Evolutionary conservation across 2,888 invertebrate genomes (phyloP), one percentile per base, ranked within the genome.

Genomic region (Caenorhabditis plicata): DNA sequence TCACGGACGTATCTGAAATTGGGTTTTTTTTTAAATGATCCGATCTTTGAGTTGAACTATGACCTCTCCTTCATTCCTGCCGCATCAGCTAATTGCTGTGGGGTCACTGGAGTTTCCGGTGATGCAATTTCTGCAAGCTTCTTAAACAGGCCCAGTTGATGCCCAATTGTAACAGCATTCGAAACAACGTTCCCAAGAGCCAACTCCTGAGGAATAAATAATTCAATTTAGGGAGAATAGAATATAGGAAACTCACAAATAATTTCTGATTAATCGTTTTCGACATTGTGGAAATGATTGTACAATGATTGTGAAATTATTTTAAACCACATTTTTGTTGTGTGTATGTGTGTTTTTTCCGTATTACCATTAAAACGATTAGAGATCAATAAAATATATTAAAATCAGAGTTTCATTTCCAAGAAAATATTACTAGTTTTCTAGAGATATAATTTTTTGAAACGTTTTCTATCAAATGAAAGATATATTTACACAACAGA

Each of bases 21-120:
- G 20, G 27, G 3, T 19, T n/a, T n/a, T n/a, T 35, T n/a, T 25
- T 26, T 32, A 19, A 39, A 20, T 4, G 11, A 20, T 35, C 33
- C 11, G n/a, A 43, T n/a, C 36, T 36, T 36, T 27, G 29, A 13
- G 7, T 7, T 7, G 7, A 27, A 27, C 29, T 9, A 27, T 27
- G 13, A 13, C 57, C 68, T 58, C 19, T 64, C 58, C 48, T 74
- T 74, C 48, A 68, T 67, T 1, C 55, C 54, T 8, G 71, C 69
- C 36, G 62, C 57, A 25, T 67, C 41, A 2, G 75, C 74, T 3
- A 75, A 62, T 13, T 56, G 53, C 22, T 65, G 51, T 7, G 70
- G 58, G 9, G 51, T 46, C n/a, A 67, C 71, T 1, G 66, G 71
- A 8, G 47, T n/a, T 7, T 49, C 45, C 11, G 50, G 43, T 25